A percentile compares a stretch with the other conserved stretches of the same genome.
These are phyloP conservation scores for Artibeus lituratus DNA, from an alignment of 2,797 vertebrate species.

Conservation along the genomic window DNA sequence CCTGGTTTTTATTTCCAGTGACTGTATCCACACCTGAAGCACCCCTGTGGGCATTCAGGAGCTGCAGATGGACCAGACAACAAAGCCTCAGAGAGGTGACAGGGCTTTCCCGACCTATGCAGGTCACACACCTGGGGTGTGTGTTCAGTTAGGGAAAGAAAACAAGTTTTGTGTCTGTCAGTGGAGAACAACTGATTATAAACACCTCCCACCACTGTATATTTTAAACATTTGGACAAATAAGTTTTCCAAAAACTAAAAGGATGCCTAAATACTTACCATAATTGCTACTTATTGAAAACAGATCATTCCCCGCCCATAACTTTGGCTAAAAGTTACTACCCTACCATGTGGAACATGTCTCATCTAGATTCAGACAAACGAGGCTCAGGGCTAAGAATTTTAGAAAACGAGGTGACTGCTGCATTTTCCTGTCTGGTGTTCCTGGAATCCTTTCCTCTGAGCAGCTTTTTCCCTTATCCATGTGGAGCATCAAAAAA, in stretches of 20 bases:
- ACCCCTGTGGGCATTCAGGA: not conserved
- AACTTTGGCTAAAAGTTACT: not conserved
- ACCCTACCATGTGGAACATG: not conserved
- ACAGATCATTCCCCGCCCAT: not conserved
- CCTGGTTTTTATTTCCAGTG: not conserved
- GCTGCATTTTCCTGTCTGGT: not conserved
- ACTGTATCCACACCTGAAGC: not conserved
- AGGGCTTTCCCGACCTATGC: not conserved
- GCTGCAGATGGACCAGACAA: accelerated
- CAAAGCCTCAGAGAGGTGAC: not conserved
- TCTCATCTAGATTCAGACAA: not conserved
- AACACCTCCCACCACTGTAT: not conserved
- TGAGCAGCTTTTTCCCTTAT: not conserved
- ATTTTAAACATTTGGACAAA: not conserved
- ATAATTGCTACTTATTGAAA: not conserved
- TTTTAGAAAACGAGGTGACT: not conserved
- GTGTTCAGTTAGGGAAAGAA: not conserved
- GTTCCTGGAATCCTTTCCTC: not conserved
- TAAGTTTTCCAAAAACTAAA: not conserved
- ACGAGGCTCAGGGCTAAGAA: not conserved
- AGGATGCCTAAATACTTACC: not conserved
- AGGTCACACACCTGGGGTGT: accelerated
- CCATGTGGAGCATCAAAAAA: not conserved
- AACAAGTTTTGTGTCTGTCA: not conserved
- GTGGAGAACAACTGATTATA: not conserved